Base-by-base conservation (phyloP, 1,140 invertebrate genomes). In the Drosophila aff. region DNA sequence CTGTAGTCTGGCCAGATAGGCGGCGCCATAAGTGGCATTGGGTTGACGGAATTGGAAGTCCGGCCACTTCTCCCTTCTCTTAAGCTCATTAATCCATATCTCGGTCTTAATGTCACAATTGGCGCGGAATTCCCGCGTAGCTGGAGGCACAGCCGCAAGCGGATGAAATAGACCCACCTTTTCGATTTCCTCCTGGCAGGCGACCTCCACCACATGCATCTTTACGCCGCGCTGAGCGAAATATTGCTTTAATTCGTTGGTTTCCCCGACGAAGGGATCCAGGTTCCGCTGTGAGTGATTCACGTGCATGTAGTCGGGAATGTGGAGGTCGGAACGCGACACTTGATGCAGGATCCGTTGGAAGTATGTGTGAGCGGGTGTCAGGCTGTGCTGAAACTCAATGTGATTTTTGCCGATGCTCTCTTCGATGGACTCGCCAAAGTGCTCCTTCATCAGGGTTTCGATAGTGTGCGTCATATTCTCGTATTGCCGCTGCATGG, bases 301-400 rank as follows among this genome's bases (percentile, higher is more conserved):
- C 6, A 81, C 69, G 16, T 57, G 55, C 90, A 92, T 90, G 50
- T 64, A 76, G 16, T 79, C 72, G 11, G 90, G 91, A 4, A 92
- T 91, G 8, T 67, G 26, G 0, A 79, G 57, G 28, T 53, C 52
- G 0, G 65, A 33, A 2, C 68, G 76, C 0, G 53, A 50, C 13
- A 55, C 76, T 11, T 81, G 68, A 4, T 91, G 57, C 7, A 79
- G 57, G 9, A 92, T 77, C 2, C 79, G 77, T 43, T 91, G 83
- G 11, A 92, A 91, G 57, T 92, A 92, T n/a, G 78, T 76, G 55
- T 85, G 75, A 8, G 80, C 87, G 6, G 91, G 91, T 0, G 89
- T 92, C 23, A 91, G 36, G 15, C 76, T 84, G 5, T 83, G 80
- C 65, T 86, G 81, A 33, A 92, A 92, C 11, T 87, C 82, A 50